Evolutionary conservation across 2,888 invertebrate genomes (phyloP), one percentile per base, ranked within the genome.

Genomic region (Drosophila dives): DNA sequence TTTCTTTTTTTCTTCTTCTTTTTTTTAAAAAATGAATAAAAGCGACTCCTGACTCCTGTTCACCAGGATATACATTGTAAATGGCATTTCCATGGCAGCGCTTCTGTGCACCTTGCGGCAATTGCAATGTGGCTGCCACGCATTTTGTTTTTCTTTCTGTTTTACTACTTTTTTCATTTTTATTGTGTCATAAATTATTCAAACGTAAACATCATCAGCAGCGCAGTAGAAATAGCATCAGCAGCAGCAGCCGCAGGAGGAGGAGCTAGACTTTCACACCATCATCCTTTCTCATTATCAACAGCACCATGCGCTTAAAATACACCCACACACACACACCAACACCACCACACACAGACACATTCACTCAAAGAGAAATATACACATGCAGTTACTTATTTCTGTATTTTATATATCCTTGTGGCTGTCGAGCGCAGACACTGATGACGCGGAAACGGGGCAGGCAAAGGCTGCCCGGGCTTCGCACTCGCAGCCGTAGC

Each of bases 111-210:
- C 90, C 85, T 86, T 75, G 77, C 83, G 85, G 90, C 90, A 71
- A 86, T 77, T 86, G 90, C 90, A 90, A 59, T 75, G 72, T 45
- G 66, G 49, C 60, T 61, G 66, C 54, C 63, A 68, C 62, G 71
- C 64, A 64, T 74, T 75, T 65, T 66, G 64, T 77, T 63, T 54
- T 69, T 62, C 72, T 81, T 83, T 68, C 42, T 66, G 34, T 62
- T 54, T 55, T 32, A 60, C 34, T 51, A 58, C 36, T 67, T 58
- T 65, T 54, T 55, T 59, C 56, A 63, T 67, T 84, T 71, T 81
- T 90, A 83, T 88, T 90, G 84, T 84, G 82, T 86, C 88, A 91
- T 92, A 91, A 92, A 91, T 92, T 91, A 92, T 92, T 92, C 91
- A 92, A 88, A 87, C 83, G 87, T 83, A 89, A 92, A 91, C 91